Evolutionary conservation across 2,113 vertebrate species (phyloP).

Genomic region (Electrona antarctica): DNA sequence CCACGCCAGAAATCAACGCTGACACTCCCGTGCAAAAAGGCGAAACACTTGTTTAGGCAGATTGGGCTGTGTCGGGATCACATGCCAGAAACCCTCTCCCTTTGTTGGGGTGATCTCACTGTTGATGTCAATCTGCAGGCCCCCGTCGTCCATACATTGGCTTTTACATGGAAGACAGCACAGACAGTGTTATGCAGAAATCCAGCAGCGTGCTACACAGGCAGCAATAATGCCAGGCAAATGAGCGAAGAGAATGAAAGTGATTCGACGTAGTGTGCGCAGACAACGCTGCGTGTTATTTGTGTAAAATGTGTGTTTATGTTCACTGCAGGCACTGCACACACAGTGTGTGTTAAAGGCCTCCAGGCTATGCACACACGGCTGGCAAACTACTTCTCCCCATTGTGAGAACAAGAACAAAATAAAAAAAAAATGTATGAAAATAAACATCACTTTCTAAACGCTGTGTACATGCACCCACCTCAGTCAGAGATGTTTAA

Average conservation of each 20-base stretch:
- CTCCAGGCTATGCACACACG: constrained; percentile 50
- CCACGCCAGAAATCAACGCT: constrained; percentile 56
- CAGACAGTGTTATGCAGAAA: constrained; percentile 11
- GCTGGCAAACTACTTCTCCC: constrained; percentile 43
- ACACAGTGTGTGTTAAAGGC: constrained; percentile 52
- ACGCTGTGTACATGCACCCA: background rate
- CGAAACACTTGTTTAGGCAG: constrained; percentile 45
- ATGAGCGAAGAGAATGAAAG: constrained; percentile 12
- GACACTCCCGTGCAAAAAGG: constrained; percentile 53
- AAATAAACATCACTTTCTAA: constrained; percentile 27
- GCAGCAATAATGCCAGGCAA: constrained; percentile 22
- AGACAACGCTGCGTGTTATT: constrained; percentile 36
- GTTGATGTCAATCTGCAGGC: constrained; percentile 11
- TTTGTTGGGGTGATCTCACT: constrained; percentile 28
- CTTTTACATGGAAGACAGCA: constrained; percentile 11
- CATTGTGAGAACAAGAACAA: constrained; percentile 33
- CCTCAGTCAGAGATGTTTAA: constrained; percentile 7
- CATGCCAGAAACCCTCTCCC: background rate
- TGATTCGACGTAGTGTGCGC: constrained; percentile 22
- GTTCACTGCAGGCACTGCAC: constrained; percentile 59
- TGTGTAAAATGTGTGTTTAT: constrained; percentile 55
- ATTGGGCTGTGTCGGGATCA: constrained; percentile 19
- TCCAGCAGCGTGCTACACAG: constrained; percentile 15
- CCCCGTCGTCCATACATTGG: constrained; percentile 5
- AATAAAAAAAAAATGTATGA: constrained; percentile 12